These are phyloP conservation scores for Rhynchonycteris naso DNA, from an alignment of 2,797 vertebrate species.

Conservation along the genomic window DNA sequence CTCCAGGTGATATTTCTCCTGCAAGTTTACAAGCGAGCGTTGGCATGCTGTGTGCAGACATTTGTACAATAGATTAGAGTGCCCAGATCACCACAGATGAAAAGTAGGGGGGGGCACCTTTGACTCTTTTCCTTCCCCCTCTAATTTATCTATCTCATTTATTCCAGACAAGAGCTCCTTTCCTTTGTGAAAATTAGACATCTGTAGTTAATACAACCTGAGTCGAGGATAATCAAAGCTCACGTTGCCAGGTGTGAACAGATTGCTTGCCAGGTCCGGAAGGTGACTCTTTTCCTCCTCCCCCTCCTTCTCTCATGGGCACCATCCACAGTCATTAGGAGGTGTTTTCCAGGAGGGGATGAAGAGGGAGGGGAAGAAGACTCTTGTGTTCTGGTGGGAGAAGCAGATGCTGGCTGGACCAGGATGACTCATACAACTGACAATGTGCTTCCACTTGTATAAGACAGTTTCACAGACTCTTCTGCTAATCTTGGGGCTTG, in stretches of 20 bases:
- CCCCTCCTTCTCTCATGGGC: background rate
- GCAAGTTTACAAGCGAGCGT: constrained; percentile 83
- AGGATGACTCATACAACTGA: constrained; percentile 36
- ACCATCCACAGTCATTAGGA: background rate
- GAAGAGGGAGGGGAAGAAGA: background rate
- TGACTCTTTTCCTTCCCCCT: constrained; percentile 67
- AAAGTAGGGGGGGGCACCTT: constrained; percentile 76
- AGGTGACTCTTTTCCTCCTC: constrained; percentile 40
- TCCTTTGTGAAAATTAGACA: constrained; percentile 80
- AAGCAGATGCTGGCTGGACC: constrained; percentile 43
- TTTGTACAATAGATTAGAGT: constrained; percentile 85
- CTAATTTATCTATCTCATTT: constrained; percentile 83
- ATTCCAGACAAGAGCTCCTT: constrained; percentile 78
- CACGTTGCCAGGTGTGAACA: constrained; percentile 2
- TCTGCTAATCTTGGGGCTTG: background rate
- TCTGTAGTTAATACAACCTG: constrained; percentile 61
- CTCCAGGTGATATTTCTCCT: constrained; percentile 87
- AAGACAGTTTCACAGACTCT: background rate
- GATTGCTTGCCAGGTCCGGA: constrained; percentile 66
- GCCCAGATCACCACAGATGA: constrained; percentile 80
- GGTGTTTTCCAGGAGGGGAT: constrained; percentile 51
- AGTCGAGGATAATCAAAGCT: constrained; percentile 53
- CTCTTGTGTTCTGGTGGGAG: background rate
- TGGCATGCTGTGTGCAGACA: constrained; percentile 83
- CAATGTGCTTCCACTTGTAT: constrained; percentile 45